Conservation (phyloP, 2,797 vertebrate genomes). For the Ctenosaura bakeri region DNA sequence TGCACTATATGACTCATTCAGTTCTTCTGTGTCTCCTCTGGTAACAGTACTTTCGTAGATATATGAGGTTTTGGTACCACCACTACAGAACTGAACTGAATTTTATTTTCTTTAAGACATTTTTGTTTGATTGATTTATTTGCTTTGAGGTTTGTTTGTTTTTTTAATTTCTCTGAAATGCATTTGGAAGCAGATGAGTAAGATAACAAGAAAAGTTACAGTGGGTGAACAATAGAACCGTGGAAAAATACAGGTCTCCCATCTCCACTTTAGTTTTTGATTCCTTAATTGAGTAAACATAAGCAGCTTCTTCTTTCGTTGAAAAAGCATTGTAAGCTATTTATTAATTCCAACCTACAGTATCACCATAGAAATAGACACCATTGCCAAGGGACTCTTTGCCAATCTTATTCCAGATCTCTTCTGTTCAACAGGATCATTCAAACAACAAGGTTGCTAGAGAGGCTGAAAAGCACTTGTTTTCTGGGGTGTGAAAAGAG, state of each 20-base stretch:
- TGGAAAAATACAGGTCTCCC: neutral
- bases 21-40: neutral
- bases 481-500: slow-evolving; percentile 68
- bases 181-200: neutral
- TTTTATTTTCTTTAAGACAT: neutral
- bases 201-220: neutral
- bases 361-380: slow-evolving; percentile 56
- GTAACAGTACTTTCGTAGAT: neutral
- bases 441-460: slow-evolving; percentile 54
- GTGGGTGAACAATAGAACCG: neutral
- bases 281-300: slow-evolving; percentile 35
- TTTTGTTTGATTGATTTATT: neutral
- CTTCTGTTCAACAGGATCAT: slow-evolving; percentile 35
- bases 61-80: neutral
- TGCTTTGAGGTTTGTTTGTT: neutral
- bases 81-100: neutral
- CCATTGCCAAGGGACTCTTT: slow-evolving; percentile 51
- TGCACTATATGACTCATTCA: neutral
- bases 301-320: neutral
- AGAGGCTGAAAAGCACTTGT: slow-evolving; percentile 55
- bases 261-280: slow-evolving; percentile 39
- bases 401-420: slow-evolving; percentile 50
- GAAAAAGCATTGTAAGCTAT: neutral
- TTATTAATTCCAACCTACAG: neutral
- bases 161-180: neutral